These are phyloP conservation scores for Trichogramma evanescens DNA, from an alignment of 2,888 invertebrate genomes.

Conservation along the genomic window DNA sequence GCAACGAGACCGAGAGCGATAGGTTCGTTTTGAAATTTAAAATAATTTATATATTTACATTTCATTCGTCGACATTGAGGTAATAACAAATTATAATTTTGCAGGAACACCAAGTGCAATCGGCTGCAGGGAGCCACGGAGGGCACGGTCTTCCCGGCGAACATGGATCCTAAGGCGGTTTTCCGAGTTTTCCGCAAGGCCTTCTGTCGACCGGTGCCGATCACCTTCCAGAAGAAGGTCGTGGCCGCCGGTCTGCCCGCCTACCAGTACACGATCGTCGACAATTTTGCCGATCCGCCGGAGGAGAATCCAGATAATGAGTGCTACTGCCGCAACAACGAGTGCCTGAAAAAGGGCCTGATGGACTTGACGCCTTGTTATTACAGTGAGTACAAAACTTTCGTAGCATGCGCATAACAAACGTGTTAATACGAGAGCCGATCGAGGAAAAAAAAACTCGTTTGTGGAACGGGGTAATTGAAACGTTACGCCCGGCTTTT, in stretches of 20 bases:
- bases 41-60: not conserved
- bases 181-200: conserved; percentile 65
- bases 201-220: conserved; percentile 65
- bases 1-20: conserved; percentile 38
- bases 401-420: not conserved
- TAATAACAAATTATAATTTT: conserved; percentile 3
- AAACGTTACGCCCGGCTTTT: not conserved
- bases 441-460: no score
- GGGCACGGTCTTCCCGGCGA: conserved; percentile 63
- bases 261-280: conserved; percentile 56
- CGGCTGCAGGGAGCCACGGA: conserved; percentile 63
- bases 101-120: conserved; percentile 59
- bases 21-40: not conserved
- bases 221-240: conserved; percentile 46
- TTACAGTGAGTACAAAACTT: conserved; percentile 54
- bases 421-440: no score
- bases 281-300: conserved; percentile 54
- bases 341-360: conserved; percentile 56
- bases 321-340: conserved; percentile 56
- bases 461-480: no score
- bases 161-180: conserved; percentile 51
- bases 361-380: conserved; percentile 67
- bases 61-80: not conserved
- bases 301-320: conserved; percentile 55
- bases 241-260: conserved; percentile 53